Evolutionary conservation across 2,797 vertebrate genomes (phyloP).

Genomic region (Eospalax fontanierii): DNA sequence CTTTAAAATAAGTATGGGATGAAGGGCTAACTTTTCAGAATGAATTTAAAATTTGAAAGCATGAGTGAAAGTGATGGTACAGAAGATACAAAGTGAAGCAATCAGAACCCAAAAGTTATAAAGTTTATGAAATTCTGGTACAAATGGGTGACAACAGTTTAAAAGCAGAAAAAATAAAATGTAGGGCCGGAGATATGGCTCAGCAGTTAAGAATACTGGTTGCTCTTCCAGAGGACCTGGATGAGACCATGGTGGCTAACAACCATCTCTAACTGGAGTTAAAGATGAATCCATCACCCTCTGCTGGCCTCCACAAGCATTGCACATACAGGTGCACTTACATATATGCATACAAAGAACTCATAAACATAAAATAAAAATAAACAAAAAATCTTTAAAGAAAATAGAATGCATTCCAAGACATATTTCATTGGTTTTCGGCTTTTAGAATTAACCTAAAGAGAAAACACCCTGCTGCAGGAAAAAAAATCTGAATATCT

Average conservation of each 20-base stretch:
- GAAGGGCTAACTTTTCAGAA: not conserved
- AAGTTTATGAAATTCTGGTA: not conserved
- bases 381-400: no score
- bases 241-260: no score
- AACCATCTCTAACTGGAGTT: no score
- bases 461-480: conserved; percentile 16
- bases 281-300: no score
- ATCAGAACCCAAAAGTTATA: not conserved
- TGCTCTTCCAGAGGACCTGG: no score
- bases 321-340: no score
- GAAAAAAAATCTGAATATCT: conserved; percentile 2
- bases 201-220: no score
- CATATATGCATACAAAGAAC: no score
- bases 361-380: no score
- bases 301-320: no score
- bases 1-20: not conserved
- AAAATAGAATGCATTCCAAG: not conserved
- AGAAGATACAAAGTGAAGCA: not conserved
- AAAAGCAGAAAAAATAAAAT: not conserved
- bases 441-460: conserved; percentile 45
- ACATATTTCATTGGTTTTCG: conserved; percentile 1
- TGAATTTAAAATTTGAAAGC: not conserved
- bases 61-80: not conserved
- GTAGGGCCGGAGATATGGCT: no score
- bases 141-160: not conserved